Evolutionary conservation across 2,888 invertebrate species (phyloP).

Genomic region (Bhutanitis thaidina): DNA sequence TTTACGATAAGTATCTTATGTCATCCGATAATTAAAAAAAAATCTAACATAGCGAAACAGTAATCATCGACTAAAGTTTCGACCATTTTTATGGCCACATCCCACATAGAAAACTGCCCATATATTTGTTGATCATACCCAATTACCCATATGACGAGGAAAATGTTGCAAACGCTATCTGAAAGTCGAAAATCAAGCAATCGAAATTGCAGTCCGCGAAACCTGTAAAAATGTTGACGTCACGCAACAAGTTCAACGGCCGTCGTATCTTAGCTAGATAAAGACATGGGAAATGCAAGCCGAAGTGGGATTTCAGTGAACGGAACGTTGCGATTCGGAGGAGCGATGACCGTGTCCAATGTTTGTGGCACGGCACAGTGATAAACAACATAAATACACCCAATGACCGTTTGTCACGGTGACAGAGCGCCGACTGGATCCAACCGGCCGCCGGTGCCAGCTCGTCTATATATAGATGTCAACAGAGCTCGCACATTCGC

Average conservation of each 20-base stretch:
- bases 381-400: slow-evolving; percentile 46
- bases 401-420: slow-evolving; percentile 49
- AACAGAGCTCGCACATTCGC: slow-evolving; percentile 42
- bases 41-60: no score
- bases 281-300: slow-evolving; percentile 5
- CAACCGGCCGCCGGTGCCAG: slow-evolving; percentile 28
- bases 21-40: no score
- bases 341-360: slow-evolving; percentile 50
- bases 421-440: slow-evolving; percentile 29
- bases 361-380: slow-evolving; percentile 41
- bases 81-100: no score
- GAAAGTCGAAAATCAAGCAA: no score
- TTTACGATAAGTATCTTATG: no score
- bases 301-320: neutral
- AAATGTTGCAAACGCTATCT: no score
- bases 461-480: slow-evolving; percentile 49
- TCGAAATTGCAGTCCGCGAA: no score
- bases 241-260: neutral
- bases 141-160: no score
- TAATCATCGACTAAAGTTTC: no score
- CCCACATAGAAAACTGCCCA: no score
- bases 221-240: neutral
- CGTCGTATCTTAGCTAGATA: slow-evolving; percentile 5
- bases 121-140: no score
- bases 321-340: slow-evolving; percentile 18